Conservation (phyloP, 2,797 vertebrate genomes). For the Lepus oiostolus region DNA sequence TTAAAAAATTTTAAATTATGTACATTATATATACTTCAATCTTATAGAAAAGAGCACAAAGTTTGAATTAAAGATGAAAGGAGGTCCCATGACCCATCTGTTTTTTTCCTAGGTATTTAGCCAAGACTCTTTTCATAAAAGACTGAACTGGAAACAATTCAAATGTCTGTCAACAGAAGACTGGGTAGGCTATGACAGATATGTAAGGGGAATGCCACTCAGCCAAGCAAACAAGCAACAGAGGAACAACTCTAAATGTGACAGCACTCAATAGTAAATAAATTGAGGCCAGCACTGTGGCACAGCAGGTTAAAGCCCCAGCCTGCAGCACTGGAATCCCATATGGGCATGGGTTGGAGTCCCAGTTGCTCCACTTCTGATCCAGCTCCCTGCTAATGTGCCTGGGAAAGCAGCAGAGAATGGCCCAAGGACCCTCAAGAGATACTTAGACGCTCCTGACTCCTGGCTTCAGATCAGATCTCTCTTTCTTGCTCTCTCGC, state of each 20-base stretch:
- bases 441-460: too few relatives aligned
- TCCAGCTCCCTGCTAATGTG: too few relatives aligned
- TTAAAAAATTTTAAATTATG: neutral
- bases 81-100: neutral
- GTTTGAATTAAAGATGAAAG: neutral
- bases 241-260: neutral
- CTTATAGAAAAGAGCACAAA: neutral
- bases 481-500: too few relatives aligned
- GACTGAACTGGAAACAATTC: neutral
- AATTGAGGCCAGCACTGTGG: too few relatives aligned
- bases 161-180: neutral
- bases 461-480: too few relatives aligned
- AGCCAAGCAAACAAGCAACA: neutral
- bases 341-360: too few relatives aligned
- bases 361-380: too few relatives aligned
- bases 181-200: neutral
- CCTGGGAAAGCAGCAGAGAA: too few relatives aligned
- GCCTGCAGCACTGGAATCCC: too few relatives aligned
- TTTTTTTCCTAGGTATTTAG: neutral
- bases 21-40: neutral
- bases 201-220: neutral
- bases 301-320: too few relatives aligned
- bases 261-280: neutral
- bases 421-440: too few relatives aligned
- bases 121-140: neutral